Evolutionary conservation across 2,797 vertebrate species (phyloP), one percentile per base, ranked within the genome.

Genomic region (Danio albolineatus): DNA sequence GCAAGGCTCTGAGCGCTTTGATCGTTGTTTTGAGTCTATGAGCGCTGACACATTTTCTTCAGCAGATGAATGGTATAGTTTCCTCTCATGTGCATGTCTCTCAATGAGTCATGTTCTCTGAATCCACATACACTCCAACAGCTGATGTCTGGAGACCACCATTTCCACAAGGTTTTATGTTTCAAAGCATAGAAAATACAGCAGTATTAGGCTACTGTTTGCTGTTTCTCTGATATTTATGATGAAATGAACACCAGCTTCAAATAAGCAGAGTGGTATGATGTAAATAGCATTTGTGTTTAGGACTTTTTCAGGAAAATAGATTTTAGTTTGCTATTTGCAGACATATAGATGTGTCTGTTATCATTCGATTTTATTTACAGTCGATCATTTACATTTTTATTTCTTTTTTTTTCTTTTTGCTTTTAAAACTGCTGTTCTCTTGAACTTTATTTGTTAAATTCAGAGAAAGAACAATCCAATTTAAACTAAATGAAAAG

Each of bases 11-110:
- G 64, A 69, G 43, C n/a, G 19, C 76, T 78, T 71, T 70, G 76
- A 78, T 78, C 54, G 5, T 78, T 78, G 65, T 78, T 69, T 48
- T 46, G 46, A 78, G 56, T 51, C 56, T 78, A 38, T 78, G 54
- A 78, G 41, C 43, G 53, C 43, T 78, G 76, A 71, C 76, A 78
- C 76, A 62, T 70, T 78, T 78, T 71, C 57, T 71, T 70, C 36
- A 59, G 66, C 64, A 78, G 76, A 70, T 60, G 14, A 76, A 44
- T 61, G 38, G 36, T 57, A 62, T 59, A 77, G 75, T 59, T 76
- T 77, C 28, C 64, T 66, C 53, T 44, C 43, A 77, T 77, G 64
- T 77, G 28, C 43, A 67, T 57, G 53, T 69, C 64, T 59, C 36
- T 46, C 64, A 56, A 59, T 77, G 75, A 77, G 65, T 77, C 75